phyloP scores from a whole-genome alignment of 2,888 invertebrate species.

The Phaonia tiefii region DNA sequence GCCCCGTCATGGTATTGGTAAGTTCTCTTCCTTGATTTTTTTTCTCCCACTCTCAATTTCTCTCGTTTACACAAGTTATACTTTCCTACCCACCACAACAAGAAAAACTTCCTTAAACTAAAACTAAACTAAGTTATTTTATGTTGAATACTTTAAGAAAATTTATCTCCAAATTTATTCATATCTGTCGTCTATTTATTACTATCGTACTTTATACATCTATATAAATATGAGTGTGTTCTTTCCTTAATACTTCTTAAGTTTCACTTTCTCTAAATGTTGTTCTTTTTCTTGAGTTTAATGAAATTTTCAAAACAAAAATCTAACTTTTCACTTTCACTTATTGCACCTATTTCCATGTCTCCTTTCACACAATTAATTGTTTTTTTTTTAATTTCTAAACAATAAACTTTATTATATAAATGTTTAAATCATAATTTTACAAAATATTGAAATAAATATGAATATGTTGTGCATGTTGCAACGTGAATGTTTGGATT shows the following conservation, averaged over 20 bases:
- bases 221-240: slow-evolving; percentile 42
- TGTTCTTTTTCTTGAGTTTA: slow-evolving; percentile 23
- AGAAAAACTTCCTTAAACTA: background rate
- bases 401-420: slow-evolving; percentile 52
- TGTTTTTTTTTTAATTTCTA: slow-evolving; percentile 28
- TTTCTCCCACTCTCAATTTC: background rate
- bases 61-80: background rate
- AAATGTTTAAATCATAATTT: background rate
- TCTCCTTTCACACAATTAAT: slow-evolving; percentile 34
- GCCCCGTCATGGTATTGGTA: slow-evolving; percentile 82
- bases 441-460: slow-evolving; percentile 44
- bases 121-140: background rate
- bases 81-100: background rate
- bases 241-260: slow-evolving; percentile 5
- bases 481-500: slow-evolving; percentile 72
- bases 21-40: slow-evolving; percentile 70
- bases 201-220: too few relatives aligned
- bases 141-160: background rate
- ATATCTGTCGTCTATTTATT: slow-evolving; percentile 5
- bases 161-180: slow-evolving; percentile 7
- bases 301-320: too few relatives aligned
- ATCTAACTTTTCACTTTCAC: slow-evolving; percentile 9
- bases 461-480: slow-evolving; percentile 73
- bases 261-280: slow-evolving; percentile 7
- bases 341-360: slow-evolving; percentile 16